Evolutionary conservation across 2,888 invertebrate genomes (phyloP), one percentile per base, ranked within the genome.

Genomic region (Acholoe squamosa): DNA sequence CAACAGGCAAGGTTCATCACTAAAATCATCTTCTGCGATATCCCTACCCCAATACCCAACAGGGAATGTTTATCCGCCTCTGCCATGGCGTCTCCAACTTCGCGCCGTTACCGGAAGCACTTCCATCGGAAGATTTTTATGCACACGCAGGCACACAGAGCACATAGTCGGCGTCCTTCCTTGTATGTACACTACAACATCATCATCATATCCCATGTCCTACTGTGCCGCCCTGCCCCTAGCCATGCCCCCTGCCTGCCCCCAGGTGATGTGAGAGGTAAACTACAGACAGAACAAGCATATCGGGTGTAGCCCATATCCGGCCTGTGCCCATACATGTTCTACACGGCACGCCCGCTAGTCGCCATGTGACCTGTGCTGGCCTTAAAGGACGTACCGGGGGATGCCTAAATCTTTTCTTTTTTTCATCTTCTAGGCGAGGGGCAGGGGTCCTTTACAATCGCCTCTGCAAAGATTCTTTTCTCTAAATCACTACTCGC

Each of bases 191-290:
- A 10, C 25, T 5, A 22, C 25, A 12, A 28, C 56, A 86, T 52
- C 52, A 86, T 86, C 54, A 54, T 86, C 86, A 86, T 86, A 86
- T 86, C 86, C 25, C 25, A 28, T 52, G 54, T 54, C 86, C 25
- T 28, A 52, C 54, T 34, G 43, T 5, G 51, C 22, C 34, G 19
- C 5, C n/a, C n/a, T 19, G 43, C 19, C 33, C 77, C 77, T 19
- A 25, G 3, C 76, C 28, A 3, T 31, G 76, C 28, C 76, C 76
- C 31, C 76, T 28, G 28, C 76, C 25, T 25, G 80, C 43, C 43
- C 80, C n/a, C 80, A n/a, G 56, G 56, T 86, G 54, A 54, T 28
- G 33, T 43, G 14, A 25, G 19, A 28, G 86, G 54, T 80, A 25
- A 52, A 54, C 31, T 5, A 54, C 54, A 7, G 31, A 1, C 52